Conservation (phyloP, 2,888 invertebrate genomes). For the Agrotis exclamationis region DNA sequence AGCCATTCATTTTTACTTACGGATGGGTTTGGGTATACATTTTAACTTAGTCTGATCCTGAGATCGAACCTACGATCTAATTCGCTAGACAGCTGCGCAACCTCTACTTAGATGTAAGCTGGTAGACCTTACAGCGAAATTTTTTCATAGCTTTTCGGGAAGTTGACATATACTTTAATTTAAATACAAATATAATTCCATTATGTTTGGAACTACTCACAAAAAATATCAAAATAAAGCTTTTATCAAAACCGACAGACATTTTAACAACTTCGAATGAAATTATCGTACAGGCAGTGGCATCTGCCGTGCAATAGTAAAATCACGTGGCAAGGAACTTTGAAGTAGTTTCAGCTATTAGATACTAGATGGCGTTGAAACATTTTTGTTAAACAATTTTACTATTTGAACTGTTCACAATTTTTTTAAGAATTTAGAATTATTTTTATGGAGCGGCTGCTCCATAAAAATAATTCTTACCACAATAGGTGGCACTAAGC, state of each 20-base stretch:
- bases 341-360: conserved; percentile 2
- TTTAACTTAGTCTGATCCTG: not conserved
- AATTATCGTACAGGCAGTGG: not conserved
- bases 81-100: not conserved
- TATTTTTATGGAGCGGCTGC: too few species aligned
- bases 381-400: not conserved
- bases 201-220: too few species aligned
- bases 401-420: not conserved
- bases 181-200: not conserved
- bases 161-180: not conserved
- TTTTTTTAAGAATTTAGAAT: too few species aligned
- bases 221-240: too few species aligned
- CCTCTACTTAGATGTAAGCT: not conserved
- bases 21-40: too few species aligned
- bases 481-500: not conserved
- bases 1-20: too few species aligned
- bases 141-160: too few species aligned
- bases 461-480: too few species aligned
- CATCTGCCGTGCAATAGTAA: conserved; percentile 47
- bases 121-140: not conserved
- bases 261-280: not conserved
- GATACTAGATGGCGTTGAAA: conserved; percentile 43
- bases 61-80: conserved; percentile 11
- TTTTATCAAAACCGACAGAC: too few species aligned
- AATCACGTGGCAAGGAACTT: fast-evolving